Percentiles rank a stretch among this genome's conserved stretches.
Evolutionary conservation across 2,113 vertebrate genomes (phyloP).

Genomic region (Recurvirostra avosetta): DNA sequence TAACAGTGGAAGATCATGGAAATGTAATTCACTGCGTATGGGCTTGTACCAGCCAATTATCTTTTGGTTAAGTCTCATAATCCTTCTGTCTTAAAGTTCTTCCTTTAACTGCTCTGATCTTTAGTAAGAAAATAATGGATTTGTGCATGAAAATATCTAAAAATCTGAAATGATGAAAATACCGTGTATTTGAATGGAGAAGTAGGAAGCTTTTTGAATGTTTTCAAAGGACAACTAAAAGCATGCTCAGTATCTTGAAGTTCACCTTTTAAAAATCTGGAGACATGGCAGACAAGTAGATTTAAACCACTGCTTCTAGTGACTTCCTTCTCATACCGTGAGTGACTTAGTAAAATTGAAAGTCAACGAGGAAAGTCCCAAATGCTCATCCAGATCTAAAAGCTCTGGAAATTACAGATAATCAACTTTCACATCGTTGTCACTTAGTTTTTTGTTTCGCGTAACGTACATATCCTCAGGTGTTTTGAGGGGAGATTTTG

Average conservation of each 20-base stretch:
- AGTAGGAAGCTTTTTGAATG: neutral
- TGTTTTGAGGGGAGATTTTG: neutral
- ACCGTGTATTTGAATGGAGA: neutral
- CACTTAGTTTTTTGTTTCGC: neutral
- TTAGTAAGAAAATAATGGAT: neutral
- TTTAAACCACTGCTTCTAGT: neutral
- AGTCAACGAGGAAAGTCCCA: neutral
- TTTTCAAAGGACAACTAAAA: neutral
- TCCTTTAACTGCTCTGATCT: neutral
- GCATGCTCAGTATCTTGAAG: fast-evolving
- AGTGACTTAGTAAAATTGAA: neutral
- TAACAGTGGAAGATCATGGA: neutral
- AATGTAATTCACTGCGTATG: fast-evolving
- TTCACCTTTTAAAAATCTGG: neutral
- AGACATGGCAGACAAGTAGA: neutral
- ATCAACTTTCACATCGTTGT: neutral
- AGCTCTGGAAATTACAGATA: neutral
- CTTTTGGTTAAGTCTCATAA: neutral
- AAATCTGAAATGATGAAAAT: neutral
- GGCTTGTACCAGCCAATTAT: neutral
- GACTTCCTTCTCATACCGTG: neutral
- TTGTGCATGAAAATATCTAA: neutral
- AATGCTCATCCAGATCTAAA: neutral
- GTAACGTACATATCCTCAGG: fast-evolving
- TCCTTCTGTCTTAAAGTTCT: neutral